phyloP scores from a whole-genome alignment of 2,888 invertebrate genomes.

The Ophion slaviceki region DNA sequence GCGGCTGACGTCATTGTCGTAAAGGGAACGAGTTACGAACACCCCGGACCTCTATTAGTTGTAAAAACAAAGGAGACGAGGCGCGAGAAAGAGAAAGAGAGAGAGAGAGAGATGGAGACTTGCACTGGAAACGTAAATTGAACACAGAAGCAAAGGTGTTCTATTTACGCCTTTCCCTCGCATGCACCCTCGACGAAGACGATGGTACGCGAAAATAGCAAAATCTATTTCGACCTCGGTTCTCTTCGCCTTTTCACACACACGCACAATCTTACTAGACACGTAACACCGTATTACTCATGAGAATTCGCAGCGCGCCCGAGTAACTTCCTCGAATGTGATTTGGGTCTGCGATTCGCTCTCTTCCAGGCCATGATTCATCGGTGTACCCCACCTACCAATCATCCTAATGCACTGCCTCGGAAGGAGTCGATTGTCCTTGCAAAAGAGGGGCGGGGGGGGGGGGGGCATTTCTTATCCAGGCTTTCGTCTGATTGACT shows the following conservation, averaged over 20 bases:
- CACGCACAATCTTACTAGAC: neutral
- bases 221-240: slow-evolving; percentile 63
- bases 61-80: slow-evolving; percentile 54
- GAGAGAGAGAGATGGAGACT: slow-evolving; percentile 1
- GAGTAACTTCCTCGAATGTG: slow-evolving; percentile 55
- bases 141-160: slow-evolving; percentile 40
- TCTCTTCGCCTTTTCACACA: neutral
- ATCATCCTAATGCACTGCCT: slow-evolving; percentile 11
- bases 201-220: slow-evolving; percentile 69
- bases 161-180: slow-evolving; percentile 67
- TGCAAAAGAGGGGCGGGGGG: neutral
- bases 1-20: slow-evolving; percentile 28
- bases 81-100: slow-evolving; percentile 5
- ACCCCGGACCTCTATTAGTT: slow-evolving; percentile 49
- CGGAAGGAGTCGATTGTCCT: slow-evolving; percentile 2
- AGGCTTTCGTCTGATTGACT: slow-evolving; percentile 1
- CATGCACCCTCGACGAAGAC: slow-evolving; percentile 58
- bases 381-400: slow-evolving; percentile 4
- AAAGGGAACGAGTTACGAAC: slow-evolving; percentile 8
- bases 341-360: slow-evolving; percentile 47
- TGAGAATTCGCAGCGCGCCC: slow-evolving; percentile 51
- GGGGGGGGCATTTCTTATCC: neutral
- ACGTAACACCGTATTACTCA: slow-evolving; percentile 64
- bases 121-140: neutral
- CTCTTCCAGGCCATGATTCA: slow-evolving; percentile 61